Evolutionary conservation across 2,113 vertebrate genomes (phyloP).

Genomic region (Lepus timidus): DNA sequence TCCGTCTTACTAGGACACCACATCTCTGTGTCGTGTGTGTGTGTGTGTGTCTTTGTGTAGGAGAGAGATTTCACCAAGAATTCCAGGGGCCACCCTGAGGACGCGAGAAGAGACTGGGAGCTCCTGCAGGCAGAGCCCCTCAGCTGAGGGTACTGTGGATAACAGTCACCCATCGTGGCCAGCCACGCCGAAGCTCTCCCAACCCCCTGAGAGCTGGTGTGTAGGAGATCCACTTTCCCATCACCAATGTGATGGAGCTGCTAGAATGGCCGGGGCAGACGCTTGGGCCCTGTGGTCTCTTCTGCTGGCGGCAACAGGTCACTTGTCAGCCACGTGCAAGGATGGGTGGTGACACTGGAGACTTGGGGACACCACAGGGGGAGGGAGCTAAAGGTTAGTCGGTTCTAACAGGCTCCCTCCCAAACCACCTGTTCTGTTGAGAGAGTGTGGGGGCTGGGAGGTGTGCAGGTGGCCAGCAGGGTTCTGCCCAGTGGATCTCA

Average conservation of each 20-base stretch:
- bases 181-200: background rate
- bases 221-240: background rate
- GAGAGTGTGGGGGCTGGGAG: background rate
- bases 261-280: background rate
- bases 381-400: background rate
- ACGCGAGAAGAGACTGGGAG: background rate
- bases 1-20: background rate
- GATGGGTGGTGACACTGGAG: background rate
- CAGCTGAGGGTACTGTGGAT: background rate
- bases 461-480: background rate
- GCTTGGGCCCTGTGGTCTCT: background rate
- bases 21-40: background rate
- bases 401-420: background rate
- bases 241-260: background rate
- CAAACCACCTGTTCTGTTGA: background rate
- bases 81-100: background rate
- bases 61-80: background rate
- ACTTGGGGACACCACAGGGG: background rate
- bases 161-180: background rate
- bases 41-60: background rate
- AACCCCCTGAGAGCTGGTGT: background rate
- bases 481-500: background rate
- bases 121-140: background rate
- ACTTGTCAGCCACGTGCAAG: background rate
- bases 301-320: background rate